Base-by-base conservation (phyloP, 1,140 invertebrate species). In the Diploscapter pachys region DNA sequence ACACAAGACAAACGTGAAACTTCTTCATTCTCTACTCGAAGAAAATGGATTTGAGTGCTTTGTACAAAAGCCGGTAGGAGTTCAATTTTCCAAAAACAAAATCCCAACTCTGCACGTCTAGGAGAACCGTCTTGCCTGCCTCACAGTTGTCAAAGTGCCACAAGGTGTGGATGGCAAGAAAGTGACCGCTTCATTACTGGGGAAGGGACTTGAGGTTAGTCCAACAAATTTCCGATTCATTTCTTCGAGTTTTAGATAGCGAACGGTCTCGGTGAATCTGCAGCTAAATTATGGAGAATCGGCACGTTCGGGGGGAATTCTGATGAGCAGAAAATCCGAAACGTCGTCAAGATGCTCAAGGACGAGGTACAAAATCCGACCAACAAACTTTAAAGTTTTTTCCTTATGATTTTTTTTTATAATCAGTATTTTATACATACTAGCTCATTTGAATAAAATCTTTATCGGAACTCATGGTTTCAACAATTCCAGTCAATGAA, bases 281-380 rank as follows among this genome's bases (percentile, higher is more conserved):
- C 86, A 2, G 91, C 91, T 49, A 90, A 91, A 82, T 88, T 92
- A 4, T 90, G 92, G 77, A 89, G 93, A 57, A 89, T 94, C 76
- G 93, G 93, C 3, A 84, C 93, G 9, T 92, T 94, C 91, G 91
- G 91, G 56, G 87, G 89, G 52, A 93, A 92, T 83, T 90, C 91
- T 0, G 90, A 87, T 0, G 79, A 87, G 55, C 80, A 80, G 5
- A 86, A 86, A 63, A 85, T 87, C 52, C 69, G 81, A 6, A 59
- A 78, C 50, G 77, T 78, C 9, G 63, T 72, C 11, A 52, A 70
- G 13, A 31, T 78, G 59, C 61, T 78, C 49, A 65, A 76, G 11
- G 6, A 31, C n/a, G 59, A 50, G 51, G 62, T 72, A 52, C 11
- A 68, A 51, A 51, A 70, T 11, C 53, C 52, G 50, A 68, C 53